phyloP scores from a whole-genome alignment of 2,113 vertebrate species.

The Brachyistius frenatus region DNA sequence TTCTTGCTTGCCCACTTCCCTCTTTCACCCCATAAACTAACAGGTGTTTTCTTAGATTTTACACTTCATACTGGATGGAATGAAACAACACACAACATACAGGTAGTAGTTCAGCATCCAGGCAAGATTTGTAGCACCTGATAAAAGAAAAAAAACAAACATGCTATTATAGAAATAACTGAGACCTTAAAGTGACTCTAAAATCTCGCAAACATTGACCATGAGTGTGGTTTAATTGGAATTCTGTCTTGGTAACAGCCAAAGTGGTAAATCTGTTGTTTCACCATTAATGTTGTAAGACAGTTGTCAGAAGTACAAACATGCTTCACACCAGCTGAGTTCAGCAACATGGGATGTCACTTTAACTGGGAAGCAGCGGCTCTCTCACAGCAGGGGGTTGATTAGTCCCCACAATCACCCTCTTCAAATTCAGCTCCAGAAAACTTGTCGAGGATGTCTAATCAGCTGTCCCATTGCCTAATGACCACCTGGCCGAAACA shows the following conservation, averaged over 20 bases:
- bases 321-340: background rate
- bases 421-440: conserved; percentile 3
- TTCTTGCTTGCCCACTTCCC: conserved; percentile 30
- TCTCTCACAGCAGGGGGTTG: conserved; percentile 9
- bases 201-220: background rate
- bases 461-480: conserved; percentile 32
- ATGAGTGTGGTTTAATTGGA: background rate
- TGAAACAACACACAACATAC: background rate
- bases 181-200: background rate
- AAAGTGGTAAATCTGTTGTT: background rate
- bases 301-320: background rate
- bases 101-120: background rate
- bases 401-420: conserved; percentile 11
- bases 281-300: background rate
- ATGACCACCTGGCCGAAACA: conserved; percentile 7
- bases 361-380: conserved; percentile 18
- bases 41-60: conserved; percentile 44
- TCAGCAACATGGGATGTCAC: background rate
- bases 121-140: background rate
- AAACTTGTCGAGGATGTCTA: background rate
- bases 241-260: background rate
- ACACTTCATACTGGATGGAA: conserved; percentile 16
- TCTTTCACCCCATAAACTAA: conserved; percentile 44
- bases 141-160: conserved; percentile 1
- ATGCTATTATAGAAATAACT: background rate